Conservation (phyloP, 2,888 invertebrate genomes). For the Glaucopsyche alexis region DNA sequence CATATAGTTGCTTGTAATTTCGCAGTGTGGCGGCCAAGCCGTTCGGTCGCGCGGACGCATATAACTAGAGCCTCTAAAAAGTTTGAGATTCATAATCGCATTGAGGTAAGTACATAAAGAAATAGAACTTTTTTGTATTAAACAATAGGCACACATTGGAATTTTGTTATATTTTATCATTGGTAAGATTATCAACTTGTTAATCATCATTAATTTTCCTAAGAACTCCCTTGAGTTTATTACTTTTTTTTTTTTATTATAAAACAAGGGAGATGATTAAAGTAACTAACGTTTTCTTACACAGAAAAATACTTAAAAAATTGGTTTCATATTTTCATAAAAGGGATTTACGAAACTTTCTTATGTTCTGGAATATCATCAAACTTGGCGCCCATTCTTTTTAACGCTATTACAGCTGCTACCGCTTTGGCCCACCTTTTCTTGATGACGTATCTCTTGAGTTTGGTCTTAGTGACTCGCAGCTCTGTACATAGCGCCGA, state of each 20-base stretch:
- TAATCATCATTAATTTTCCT: neutral
- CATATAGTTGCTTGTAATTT: no score
- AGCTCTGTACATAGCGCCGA: constrained; percentile 84
- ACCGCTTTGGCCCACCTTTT: constrained; percentile 95
- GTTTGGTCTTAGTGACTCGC: constrained; percentile 86
- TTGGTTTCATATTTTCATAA: neutral
- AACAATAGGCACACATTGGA: neutral
- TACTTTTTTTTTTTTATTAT: no score
- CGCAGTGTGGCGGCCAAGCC: no score
- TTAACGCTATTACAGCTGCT: constrained; percentile 91
- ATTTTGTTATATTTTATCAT: neutral
- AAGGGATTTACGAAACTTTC: constrained; percentile 32
- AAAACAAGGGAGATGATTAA: neutral
- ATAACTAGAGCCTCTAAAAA: no score
- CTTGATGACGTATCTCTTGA: constrained; percentile 93
- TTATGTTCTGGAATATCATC: constrained; percentile 56
- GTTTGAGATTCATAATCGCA: neutral
- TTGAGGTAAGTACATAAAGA: no score
- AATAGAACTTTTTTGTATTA: no score
- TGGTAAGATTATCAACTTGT: neutral
- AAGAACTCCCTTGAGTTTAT: no score
- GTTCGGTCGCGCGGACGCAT: no score
- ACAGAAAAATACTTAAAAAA: neutral
- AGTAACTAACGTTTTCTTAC: neutral
- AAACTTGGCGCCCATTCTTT: constrained; percentile 91